A percentile compares a stretch with the other conserved stretches of the same genome.
Evolutionary conservation across 2,797 vertebrate genomes (phyloP).

Genomic region (Strix occidentalis): DNA sequence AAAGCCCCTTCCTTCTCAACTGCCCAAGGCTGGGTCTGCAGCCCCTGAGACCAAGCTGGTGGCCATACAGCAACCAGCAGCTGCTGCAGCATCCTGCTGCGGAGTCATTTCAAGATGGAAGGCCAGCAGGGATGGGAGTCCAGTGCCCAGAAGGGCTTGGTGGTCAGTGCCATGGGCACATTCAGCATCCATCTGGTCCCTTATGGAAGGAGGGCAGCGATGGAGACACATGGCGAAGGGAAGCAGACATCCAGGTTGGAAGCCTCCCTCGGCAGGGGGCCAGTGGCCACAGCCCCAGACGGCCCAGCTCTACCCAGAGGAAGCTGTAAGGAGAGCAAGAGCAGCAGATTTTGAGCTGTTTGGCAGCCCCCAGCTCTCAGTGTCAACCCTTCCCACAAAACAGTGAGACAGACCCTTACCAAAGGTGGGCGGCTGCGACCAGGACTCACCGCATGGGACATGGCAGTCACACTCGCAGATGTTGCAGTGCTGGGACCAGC

Average conservation of each 20-base stretch:
- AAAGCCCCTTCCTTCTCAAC: neutral
- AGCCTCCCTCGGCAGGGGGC: fast-evolving
- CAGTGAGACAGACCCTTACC: neutral
- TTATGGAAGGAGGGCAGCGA: fast-evolving
- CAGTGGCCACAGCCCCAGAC: fast-evolving
- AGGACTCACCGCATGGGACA: constrained; percentile 75
- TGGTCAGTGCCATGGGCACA: neutral
- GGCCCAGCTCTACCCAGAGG: neutral
- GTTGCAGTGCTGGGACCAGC: constrained; percentile 81
- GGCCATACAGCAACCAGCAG: neutral
- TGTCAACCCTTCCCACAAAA: fast-evolving
- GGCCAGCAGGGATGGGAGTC: neutral
- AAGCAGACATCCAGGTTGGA: neutral
- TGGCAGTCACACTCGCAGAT: constrained; percentile 84
- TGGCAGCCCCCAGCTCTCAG: neutral
- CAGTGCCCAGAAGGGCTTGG: neutral
- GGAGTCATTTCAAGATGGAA: neutral
- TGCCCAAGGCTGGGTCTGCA: neutral
- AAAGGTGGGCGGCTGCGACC: fast-evolving
- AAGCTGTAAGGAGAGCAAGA: neutral
- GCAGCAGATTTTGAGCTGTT: neutral
- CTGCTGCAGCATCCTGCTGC: neutral
- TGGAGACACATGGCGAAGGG: fast-evolving
- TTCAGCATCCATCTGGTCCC: neutral
- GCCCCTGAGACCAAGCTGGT: neutral